A percentile compares a stretch with the other conserved stretches of the same genome.
phyloP scores from a whole-genome alignment of 2,797 vertebrate genomes.

The Scarus forsteni region DNA sequence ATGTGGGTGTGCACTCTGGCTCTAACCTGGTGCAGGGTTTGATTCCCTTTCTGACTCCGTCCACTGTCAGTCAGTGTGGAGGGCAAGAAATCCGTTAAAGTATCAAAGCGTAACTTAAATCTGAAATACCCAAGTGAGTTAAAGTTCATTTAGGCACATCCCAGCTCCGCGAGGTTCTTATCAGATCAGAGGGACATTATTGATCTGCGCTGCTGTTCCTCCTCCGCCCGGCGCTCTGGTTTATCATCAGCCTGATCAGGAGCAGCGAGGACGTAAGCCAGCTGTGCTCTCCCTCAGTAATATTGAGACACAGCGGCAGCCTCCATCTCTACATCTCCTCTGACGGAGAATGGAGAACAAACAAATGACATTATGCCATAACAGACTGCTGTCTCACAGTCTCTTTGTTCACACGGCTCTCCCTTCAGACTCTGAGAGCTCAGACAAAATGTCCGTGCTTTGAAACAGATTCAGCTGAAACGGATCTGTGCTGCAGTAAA shows the following conservation, averaged over 20 bases:
- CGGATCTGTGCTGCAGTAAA: conserved; percentile 37
- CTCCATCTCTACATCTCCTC: conserved; percentile 10
- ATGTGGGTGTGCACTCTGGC: too few relatives aligned
- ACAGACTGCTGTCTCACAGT: conserved; percentile 3
- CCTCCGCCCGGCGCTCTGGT: not conserved
- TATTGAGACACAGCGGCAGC: not conserved
- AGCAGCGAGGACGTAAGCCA: not conserved
- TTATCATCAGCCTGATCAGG: not conserved
- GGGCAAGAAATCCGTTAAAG: too few relatives aligned
- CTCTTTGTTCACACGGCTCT: not conserved
- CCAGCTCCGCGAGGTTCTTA: not conserved
- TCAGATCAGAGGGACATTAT: not conserved
- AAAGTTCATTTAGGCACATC: not conserved
- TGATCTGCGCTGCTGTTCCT: not conserved
- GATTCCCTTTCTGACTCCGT: too few relatives aligned
- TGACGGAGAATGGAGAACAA: conserved; percentile 25
- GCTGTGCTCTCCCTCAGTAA: not conserved
- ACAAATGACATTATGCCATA: conserved; percentile 27
- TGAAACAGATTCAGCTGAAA: too few relatives aligned
- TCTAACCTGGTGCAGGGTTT: too few relatives aligned
- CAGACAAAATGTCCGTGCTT: too few relatives aligned
- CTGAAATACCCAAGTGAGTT: not conserved
- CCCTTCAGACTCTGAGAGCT: not conserved
- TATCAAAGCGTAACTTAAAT: too few relatives aligned
- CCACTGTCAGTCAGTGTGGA: too few relatives aligned